Percentiles rank a stretch among this genome's conserved stretches.
phyloP scores from a whole-genome alignment of 2,888 invertebrate genomes.

The Eremobia ochroleuca region DNA sequence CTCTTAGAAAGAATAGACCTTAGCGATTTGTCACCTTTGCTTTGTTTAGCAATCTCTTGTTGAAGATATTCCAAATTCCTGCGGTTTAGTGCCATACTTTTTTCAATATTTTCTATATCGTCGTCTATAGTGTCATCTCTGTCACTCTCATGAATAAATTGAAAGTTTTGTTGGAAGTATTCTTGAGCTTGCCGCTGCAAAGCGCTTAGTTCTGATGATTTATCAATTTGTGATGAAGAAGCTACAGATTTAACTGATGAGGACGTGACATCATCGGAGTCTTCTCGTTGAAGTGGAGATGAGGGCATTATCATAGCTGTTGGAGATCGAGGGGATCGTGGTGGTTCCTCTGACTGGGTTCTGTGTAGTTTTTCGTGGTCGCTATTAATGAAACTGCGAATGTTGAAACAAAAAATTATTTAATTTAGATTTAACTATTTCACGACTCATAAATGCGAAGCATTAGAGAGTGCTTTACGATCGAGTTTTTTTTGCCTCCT shows the following conservation, averaged over 20 bases:
- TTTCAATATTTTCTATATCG: constrained; percentile 89
- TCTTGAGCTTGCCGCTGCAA: constrained; percentile 87
- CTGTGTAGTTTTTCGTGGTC: constrained; percentile 95
- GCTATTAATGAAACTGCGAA: constrained; percentile 81
- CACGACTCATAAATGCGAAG: too few species aligned
- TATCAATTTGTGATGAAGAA: constrained; percentile 86
- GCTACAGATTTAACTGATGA: constrained; percentile 86
- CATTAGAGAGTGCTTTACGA: too few species aligned
- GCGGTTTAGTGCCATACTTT: constrained; percentile 89
- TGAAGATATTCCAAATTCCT: constrained; percentile 89
- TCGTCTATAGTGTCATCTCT: constrained; percentile 90
- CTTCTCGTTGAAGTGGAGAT: constrained; percentile 87
- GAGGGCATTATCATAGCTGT: constrained; percentile 85
- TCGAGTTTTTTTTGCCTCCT: too few species aligned
- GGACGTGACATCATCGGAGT: constrained; percentile 87
- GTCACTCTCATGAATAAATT: constrained; percentile 90
- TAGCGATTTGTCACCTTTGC: constrained; percentile 83
- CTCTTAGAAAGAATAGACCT: constrained; percentile 87
- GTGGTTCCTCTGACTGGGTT: constrained; percentile 96
- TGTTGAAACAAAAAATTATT: not conserved
- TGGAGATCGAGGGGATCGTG: constrained; percentile 93
- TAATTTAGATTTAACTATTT: too few species aligned
- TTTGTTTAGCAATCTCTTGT: constrained; percentile 89
- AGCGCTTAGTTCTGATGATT: constrained; percentile 85
- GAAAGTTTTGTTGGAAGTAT: constrained; percentile 90